A percentile compares a stretch with the other conserved stretches of the same genome.
Conservation (phyloP, 2,113 vertebrate species). For the Elachura formosa region DNA sequence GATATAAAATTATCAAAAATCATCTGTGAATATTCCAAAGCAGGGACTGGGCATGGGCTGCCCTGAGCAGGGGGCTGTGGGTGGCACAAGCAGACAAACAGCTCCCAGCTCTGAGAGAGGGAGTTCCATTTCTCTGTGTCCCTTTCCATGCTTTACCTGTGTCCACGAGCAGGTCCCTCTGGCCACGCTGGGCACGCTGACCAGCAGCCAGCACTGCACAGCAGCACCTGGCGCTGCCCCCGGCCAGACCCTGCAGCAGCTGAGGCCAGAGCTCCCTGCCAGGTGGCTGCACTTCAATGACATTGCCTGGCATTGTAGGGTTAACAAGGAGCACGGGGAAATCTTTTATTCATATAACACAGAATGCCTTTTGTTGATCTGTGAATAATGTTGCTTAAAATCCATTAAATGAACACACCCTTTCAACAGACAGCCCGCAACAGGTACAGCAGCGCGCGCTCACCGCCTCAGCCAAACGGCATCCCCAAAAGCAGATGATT, state of each 20-base stretch:
- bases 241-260: constrained; percentile 80
- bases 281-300: constrained; percentile 90
- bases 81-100: accelerated
- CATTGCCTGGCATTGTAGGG: constrained; percentile 86
- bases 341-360: constrained; percentile 75
- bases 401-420: constrained; percentile 75
- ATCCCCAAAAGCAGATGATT: neutral
- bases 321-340: constrained; percentile 74
- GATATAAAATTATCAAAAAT: too few species aligned
- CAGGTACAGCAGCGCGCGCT: constrained; percentile 1
- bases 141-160: neutral
- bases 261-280: constrained; percentile 85
- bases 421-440: constrained; percentile 35
- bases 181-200: constrained; percentile 60
- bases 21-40: neutral
- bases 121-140: neutral
- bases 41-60: neutral
- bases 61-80: accelerated
- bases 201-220: constrained; percentile 74
- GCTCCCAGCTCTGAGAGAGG: neutral
- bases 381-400: constrained; percentile 80
- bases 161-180: accelerated
- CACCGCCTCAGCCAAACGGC: neutral
- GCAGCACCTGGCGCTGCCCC: neutral
- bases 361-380: constrained; percentile 73